These are phyloP conservation scores for Acronicta psi DNA, from an alignment of 2,888 invertebrate genomes.

Conservation along the genomic window DNA sequence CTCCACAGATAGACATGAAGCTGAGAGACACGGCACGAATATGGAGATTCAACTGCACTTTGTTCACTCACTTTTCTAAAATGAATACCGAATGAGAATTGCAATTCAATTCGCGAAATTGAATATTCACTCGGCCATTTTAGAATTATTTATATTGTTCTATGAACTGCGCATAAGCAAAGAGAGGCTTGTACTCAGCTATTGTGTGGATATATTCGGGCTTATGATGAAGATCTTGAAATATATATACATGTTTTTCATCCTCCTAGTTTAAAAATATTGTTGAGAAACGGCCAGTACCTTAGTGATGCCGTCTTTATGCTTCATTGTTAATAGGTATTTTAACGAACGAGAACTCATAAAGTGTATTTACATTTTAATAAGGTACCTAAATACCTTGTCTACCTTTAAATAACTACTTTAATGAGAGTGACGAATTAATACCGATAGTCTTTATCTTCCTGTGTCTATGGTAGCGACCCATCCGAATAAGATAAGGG, in stretches of 20 bases:
- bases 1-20: constrained; percentile 76
- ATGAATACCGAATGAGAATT: constrained; percentile 52
- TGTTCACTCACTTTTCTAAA: constrained; percentile 53
- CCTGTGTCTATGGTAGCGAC: constrained; percentile 79
- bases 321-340: too few relatives aligned
- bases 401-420: constrained; percentile 26
- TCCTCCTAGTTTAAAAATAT: too few relatives aligned
- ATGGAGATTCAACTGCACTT: constrained; percentile 73
- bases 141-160: constrained; percentile 12
- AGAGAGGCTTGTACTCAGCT: too few relatives aligned
- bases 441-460: constrained; percentile 61
- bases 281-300: background rate
- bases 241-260: too few relatives aligned
- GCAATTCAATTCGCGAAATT: constrained; percentile 46
- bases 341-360: too few relatives aligned
- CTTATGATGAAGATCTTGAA: too few relatives aligned
- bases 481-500: constrained; percentile 85
- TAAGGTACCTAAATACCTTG: too few relatives aligned
- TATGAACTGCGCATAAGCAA: too few relatives aligned
- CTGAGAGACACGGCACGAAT: constrained; percentile 83
- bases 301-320: too few relatives aligned
- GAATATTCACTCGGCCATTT: constrained; percentile 39
- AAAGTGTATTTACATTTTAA: too few relatives aligned
- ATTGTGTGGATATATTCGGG: too few relatives aligned
- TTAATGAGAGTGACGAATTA: constrained; percentile 29